phyloP scores from a whole-genome alignment of 2,888 invertebrate genomes.

The Ctena decussata region DNA sequence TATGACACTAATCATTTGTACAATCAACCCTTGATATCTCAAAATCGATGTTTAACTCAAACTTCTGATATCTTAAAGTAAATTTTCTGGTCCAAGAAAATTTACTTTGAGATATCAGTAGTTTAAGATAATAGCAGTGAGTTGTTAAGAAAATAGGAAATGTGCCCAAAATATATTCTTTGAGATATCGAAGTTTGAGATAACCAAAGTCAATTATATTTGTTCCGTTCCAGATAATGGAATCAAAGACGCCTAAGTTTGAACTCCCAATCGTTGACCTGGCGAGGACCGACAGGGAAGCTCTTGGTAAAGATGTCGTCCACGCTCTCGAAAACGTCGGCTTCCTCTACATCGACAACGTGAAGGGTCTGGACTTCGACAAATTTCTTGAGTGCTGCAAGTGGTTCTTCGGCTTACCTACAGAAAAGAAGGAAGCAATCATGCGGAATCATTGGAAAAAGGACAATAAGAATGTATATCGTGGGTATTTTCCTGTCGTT shows the following conservation, averaged over 20 bases:
- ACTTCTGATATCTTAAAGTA: no score
- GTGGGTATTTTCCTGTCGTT: slow-evolving; percentile 76
- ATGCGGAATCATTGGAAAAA: slow-evolving; percentile 68
- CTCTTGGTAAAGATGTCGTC: slow-evolving; percentile 66
- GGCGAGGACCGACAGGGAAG: slow-evolving; percentile 59
- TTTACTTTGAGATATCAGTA: no score
- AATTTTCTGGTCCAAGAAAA: no score
- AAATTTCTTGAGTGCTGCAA: slow-evolving; percentile 61
- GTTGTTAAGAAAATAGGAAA: no score
- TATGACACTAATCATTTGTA: no score
- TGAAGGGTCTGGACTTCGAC: slow-evolving; percentile 67
- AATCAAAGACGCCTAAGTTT: background rate
- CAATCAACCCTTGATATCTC: no score
- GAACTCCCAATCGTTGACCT: slow-evolving; percentile 71
- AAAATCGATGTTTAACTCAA: no score
- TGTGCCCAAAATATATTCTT: no score
- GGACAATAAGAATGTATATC: slow-evolving; percentile 68
- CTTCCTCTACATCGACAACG: slow-evolving; percentile 74
- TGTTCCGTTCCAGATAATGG: background rate
- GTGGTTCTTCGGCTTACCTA: slow-evolving; percentile 70
- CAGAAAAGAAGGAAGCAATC: slow-evolving; percentile 60
- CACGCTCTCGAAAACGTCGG: slow-evolving; percentile 73
- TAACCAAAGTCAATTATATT: no score
- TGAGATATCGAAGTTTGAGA: no score
- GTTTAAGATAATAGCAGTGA: no score